These are phyloP conservation scores for Drosophila sproati DNA, from an alignment of 1,140 invertebrate genomes.

Conservation along the genomic window DNA sequence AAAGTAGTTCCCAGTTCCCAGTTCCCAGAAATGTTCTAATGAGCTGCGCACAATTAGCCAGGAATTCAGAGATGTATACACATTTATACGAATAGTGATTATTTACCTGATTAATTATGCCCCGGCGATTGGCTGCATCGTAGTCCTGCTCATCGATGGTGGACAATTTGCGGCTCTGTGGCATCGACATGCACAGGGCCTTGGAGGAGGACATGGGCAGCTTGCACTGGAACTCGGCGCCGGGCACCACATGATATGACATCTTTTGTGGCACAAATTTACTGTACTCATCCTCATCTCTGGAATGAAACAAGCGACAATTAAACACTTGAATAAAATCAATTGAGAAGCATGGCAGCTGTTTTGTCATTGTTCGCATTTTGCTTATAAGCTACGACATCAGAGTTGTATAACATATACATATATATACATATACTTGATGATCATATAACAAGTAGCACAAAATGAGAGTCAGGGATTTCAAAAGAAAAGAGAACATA, in stretches of 20 bases:
- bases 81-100: background rate
- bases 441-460: background rate
- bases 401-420: background rate
- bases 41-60: no score
- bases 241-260: constrained; percentile 71
- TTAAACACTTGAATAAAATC: constrained; percentile 12
- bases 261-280: constrained; percentile 69
- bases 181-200: background rate
- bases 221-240: constrained; percentile 67
- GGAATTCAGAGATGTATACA: no score
- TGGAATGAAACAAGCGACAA: constrained; percentile 26
- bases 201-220: constrained; percentile 36
- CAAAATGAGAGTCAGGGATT: background rate
- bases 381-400: constrained; percentile 6
- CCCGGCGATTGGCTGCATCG: constrained; percentile 62
- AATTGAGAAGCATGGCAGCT: constrained; percentile 18
- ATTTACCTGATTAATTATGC: constrained; percentile 68
- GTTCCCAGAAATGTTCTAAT: background rate
- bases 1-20: background rate
- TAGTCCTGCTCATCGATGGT: constrained; percentile 72
- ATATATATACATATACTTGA: background rate
- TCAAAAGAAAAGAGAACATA: no score
- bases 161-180: constrained; percentile 49
- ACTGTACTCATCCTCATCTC: constrained; percentile 77
- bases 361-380: constrained; percentile 7